A percentile compares a stretch with the other conserved stretches of the same genome.
These are phyloP conservation scores for Furnarius figulus DNA, from an alignment of 2,113 vertebrate genomes.

Conservation along the genomic window DNA sequence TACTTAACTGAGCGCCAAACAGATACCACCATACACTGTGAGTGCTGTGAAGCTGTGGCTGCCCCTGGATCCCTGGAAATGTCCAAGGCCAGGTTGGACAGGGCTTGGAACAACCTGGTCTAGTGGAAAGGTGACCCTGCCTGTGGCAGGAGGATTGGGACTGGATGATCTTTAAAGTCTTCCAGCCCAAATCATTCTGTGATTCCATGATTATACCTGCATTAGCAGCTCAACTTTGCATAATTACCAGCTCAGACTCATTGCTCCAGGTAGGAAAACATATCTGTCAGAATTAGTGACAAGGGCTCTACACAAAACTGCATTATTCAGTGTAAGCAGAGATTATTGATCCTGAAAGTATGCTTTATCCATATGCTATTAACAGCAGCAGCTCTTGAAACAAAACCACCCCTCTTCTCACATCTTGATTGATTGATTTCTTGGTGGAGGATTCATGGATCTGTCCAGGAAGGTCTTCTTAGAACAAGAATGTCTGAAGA, in stretches of 20 bases:
- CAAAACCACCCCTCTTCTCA: not conserved
- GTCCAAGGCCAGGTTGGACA: fast-evolving
- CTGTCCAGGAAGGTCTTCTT: not conserved
- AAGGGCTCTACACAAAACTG: not conserved
- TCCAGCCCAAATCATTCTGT: no score
- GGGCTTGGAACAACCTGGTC: not conserved
- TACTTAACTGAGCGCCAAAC: not conserved
- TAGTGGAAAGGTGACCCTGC: not conserved
- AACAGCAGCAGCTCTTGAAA: not conserved
- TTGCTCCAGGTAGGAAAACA: not conserved
- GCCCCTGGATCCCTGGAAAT: no score
- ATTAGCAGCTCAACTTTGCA: not conserved
- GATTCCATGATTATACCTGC: not conserved
- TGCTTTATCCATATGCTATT: not conserved
- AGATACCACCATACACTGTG: not conserved
- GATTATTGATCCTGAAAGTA: not conserved
- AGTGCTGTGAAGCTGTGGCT: not conserved
- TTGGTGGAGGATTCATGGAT: not conserved
- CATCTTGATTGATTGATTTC: not conserved
- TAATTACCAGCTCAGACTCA: not conserved
- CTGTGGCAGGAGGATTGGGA: fast-evolving
- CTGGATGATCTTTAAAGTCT: not conserved
- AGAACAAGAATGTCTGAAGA: not conserved
- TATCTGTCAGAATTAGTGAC: not conserved
- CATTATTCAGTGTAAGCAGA: not conserved